Base-by-base conservation (phyloP, 2,888 invertebrate species). In the Temnothorax rugatulus region DNA sequence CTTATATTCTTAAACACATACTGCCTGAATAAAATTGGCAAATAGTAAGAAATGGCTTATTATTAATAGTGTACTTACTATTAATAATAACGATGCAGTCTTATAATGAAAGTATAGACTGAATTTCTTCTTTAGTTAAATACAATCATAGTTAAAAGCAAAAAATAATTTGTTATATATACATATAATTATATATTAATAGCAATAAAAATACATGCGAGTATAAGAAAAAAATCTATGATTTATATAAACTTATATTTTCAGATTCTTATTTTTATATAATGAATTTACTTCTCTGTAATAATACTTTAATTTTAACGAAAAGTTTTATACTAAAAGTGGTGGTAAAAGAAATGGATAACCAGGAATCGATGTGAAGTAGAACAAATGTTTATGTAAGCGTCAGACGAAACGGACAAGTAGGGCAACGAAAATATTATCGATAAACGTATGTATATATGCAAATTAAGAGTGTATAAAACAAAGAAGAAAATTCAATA, bases 401-500 rank as follows among this genome's bases (percentile, higher is more conserved):
- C 38, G 2, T 57, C 15, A n/a, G 29, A 41, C 57, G 5, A 57
- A 69, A 21, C 7, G 2, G 21, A 44, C 7, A 57, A 79, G 41
- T 34, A 57, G n/a, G 13, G 25, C 29, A 71, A 77, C 52, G n/a
- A 11, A 64, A 76, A 25, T 52, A 41, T 41, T 66, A 38, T 7
- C 18, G 25, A 64, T 52, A 64, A 76, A 38, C 29, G 9, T 74
- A 44, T 38, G 9, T 41, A 44, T 21, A 21, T 34, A 7, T 34
- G 44, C 54, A 77, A 79, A 69, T n/a, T 41, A 77, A 77, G 4
- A 25, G 1, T 76, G 52, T 54, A 52, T 13, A n/a, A 18, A 38
- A 76, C 41, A 34, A 57, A 69, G n/a, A 66, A 52, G n/a, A 69
- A 79, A 79, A 79, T 79, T 54, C 29, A 79, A 38, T 75, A 75